These are phyloP conservation scores for Hemaris fuciformis DNA, from an alignment of 2,888 invertebrate genomes.

Conservation along the genomic window DNA sequence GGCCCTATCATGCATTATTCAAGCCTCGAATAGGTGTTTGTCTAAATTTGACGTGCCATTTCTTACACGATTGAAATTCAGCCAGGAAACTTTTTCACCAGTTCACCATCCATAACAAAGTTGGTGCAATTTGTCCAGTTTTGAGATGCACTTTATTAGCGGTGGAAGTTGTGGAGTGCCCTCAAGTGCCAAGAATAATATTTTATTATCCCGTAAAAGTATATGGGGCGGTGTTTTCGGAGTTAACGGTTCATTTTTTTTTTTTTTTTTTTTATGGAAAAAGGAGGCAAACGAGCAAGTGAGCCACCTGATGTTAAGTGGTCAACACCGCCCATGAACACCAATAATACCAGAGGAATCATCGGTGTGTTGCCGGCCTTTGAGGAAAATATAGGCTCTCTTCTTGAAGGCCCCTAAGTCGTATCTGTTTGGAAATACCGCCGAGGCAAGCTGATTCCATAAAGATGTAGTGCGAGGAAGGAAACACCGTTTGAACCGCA, in stretches of 20 bases:
- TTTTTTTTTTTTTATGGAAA: too few relatives aligned
- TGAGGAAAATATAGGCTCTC: too few relatives aligned
- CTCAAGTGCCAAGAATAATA: constrained; percentile 1
- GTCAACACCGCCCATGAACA: too few relatives aligned
- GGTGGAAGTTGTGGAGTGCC: not conserved
- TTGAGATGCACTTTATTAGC: constrained; percentile 5
- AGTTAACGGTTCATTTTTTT: constrained; percentile 1
- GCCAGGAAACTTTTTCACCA: constrained; percentile 25
- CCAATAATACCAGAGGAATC: too few relatives aligned
- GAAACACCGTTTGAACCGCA: too few relatives aligned
- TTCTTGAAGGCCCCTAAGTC: too few relatives aligned
- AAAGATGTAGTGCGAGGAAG: too few relatives aligned
- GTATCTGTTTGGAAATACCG: too few relatives aligned
- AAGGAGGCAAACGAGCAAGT: too few relatives aligned
- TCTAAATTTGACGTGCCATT: constrained; percentile 69
- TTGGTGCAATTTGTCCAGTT: not conserved
- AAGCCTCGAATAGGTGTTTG: constrained; percentile 65
- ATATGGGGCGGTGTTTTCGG: not conserved
- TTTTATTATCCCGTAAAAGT: not conserved
- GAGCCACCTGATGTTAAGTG: too few relatives aligned
- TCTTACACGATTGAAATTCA: constrained; percentile 57
- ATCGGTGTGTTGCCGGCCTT: too few relatives aligned
- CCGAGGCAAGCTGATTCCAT: too few relatives aligned
- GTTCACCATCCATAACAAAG: not conserved
- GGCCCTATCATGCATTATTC: constrained; percentile 61